Evolutionary conservation across 2,797 vertebrate genomes (phyloP).

Genomic region (Liparis tanakae): DNA sequence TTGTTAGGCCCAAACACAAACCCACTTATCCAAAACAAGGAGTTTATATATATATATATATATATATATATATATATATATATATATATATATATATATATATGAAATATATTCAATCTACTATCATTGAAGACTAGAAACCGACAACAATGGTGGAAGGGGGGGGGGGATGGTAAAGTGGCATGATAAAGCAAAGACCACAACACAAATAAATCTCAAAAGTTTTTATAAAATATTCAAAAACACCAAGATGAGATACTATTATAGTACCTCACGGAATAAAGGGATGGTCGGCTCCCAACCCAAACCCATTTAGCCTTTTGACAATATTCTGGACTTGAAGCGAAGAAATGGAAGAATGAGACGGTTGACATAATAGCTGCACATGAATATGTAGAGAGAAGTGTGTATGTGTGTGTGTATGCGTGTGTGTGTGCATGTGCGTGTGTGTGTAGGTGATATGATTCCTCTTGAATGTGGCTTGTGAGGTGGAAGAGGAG

Average conservation of each 20-base stretch:
- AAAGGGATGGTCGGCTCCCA: constrained; percentile 15
- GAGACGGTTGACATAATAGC: constrained; percentile 45
- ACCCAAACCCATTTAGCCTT: constrained; percentile 30
- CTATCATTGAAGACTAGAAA: neutral
- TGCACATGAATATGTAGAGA: constrained; percentile 30
- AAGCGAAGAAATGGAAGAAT: constrained; percentile 15
- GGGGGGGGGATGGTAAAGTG: neutral
- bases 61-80: too few relatives aligned
- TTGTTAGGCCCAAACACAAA: neutral
- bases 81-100: too few relatives aligned
- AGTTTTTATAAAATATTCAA: neutral
- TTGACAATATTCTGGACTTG: constrained; percentile 40
- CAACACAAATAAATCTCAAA: neutral
- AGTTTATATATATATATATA: neutral
- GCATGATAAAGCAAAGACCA: neutral
- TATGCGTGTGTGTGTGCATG: neutral
- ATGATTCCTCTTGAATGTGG: constrained; percentile 68
- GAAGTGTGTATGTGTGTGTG: constrained; percentile 16
- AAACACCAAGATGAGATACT: neutral
- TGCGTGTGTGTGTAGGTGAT: constrained; percentile 52
- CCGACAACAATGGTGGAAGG: neutral
- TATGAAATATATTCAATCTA: too few relatives aligned
- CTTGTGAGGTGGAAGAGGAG: constrained; percentile 71
- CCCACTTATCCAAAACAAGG: neutral
- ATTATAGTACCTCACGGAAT: neutral